Evolutionary conservation across 2,888 invertebrate species (phyloP).

Genomic region (Hydrotaea diabolus): DNA sequence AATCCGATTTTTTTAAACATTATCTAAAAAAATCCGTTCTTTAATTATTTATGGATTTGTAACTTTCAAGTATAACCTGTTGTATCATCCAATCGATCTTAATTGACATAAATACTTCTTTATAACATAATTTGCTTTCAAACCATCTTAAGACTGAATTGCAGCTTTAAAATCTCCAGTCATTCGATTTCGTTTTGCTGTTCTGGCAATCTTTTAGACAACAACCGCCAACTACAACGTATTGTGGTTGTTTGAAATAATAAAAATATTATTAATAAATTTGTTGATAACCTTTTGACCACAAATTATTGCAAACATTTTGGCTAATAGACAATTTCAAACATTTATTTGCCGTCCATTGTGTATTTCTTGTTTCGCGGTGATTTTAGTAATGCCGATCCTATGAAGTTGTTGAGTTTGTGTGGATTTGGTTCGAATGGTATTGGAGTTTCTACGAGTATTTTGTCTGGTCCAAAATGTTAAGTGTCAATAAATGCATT

Average conservation of each 20-base stretch:
- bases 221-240: slow-evolving; percentile 27
- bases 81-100: too few relatives aligned
- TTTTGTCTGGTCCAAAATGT: slow-evolving; percentile 53
- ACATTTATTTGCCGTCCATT: slow-evolving; percentile 59
- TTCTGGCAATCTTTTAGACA: slow-evolving; percentile 22
- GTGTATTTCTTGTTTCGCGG: slow-evolving; percentile 23
- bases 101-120: too few relatives aligned
- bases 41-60: too few relatives aligned
- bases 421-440: background rate
- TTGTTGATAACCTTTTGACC: slow-evolving; percentile 67
- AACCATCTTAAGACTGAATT: too few relatives aligned
- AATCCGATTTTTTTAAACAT: too few relatives aligned
- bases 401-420: background rate
- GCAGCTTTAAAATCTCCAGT: background rate
- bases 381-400: background rate
- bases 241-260: slow-evolving; percentile 46
- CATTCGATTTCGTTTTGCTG: slow-evolving; percentile 23
- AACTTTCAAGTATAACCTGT: too few relatives aligned
- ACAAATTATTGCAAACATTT: slow-evolving; percentile 66
- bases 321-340: slow-evolving; percentile 62
- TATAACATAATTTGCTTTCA: too few relatives aligned
- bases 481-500: slow-evolving; percentile 63
- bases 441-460: slow-evolving; percentile 25
- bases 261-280: slow-evolving; percentile 68
- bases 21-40: too few relatives aligned